These are phyloP conservation scores for Muscidifurax raptorellus DNA, from an alignment of 1,140 invertebrate species.

Conservation along the genomic window DNA sequence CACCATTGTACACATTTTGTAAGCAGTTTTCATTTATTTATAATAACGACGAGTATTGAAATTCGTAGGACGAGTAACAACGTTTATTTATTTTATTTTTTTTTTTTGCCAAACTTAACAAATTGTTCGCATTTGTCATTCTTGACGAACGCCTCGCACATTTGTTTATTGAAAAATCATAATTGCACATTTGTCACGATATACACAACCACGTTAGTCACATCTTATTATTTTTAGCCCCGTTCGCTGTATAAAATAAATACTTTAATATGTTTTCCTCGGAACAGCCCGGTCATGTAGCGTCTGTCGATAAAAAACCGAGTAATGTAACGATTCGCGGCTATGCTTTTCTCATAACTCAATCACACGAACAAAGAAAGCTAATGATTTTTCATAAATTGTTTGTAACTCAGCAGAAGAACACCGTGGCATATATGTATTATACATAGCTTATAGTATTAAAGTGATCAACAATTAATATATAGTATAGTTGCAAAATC, in stretches of 20 bases:
- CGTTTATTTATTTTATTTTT: background rate
- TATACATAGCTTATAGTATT: background rate
- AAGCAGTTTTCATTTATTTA: conserved; percentile 6
- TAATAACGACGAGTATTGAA: conserved; percentile 26
- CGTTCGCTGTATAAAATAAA: too few relatives aligned
- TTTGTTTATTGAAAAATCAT: background rate
- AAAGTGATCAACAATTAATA: conserved; percentile 9
- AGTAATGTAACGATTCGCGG: too few relatives aligned
- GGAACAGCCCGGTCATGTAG: too few relatives aligned
- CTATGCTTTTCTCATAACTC: too few relatives aligned
- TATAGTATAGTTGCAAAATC: conserved; percentile 1
- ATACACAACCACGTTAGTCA: background rate
- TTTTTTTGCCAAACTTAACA: conserved; percentile 29
- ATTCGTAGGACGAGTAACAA: conserved; percentile 8
- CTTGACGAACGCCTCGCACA: background rate
- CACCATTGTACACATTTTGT: background rate
- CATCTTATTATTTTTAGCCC: too few relatives aligned
- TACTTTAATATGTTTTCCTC: too few relatives aligned
- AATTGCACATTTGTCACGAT: background rate
- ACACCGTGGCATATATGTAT: background rate
- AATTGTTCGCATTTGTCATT: background rate
- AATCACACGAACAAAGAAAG: background rate
- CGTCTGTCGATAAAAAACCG: too few relatives aligned
- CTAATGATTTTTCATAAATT: background rate
- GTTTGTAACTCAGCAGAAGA: background rate